Evolutionary conservation across 2,113 vertebrate species (phyloP), one percentile per base, ranked within the genome.

Genomic region (Vanacampus margaritifer): DNA sequence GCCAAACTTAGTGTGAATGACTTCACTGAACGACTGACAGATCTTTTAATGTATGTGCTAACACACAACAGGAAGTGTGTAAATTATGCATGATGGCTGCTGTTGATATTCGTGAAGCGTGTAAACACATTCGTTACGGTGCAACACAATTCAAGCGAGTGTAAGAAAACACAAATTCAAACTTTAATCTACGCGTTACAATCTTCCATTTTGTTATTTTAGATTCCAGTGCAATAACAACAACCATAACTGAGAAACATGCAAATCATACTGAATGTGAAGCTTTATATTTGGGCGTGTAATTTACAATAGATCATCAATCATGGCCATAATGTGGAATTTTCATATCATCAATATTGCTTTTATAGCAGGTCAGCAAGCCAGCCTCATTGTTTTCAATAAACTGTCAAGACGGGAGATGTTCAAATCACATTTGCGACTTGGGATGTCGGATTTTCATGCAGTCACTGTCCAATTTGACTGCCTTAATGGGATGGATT

Each of bases 361-460:
- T 72, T 26, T 71, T 69, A 62, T 24, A 41, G 32, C 32, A 67
- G 62, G 66, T 78, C 67, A 73, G 28, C 28, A 2, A 73, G 36
- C 83, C 84, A 83, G 89, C 80, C 88, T 90, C 90, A 92, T 90
- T 90, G 90, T 91, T 91, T 93, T 92, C 92, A 92, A 92, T 91
- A 92, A 91, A 92, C 86, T 92, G 90, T 91, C 91, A 91, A 76
- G 76, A 83, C 86, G 71, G 77, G 80, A 87, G 87, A 89, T 91
- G 88, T 85, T 88, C 5, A 92, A 93, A 92, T 92, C 87, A 85
- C 91, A 88, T 93, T 90, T 92, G 90, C 57, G 89, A 90, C 83
- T 90, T 85, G 89, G 87, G 89, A 90, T 89, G 79, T 84, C 81
- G 82, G 86, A 89, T 90, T 91, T 82, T 90, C 88, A 92, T 90